A percentile compares a stretch with the other conserved stretches of the same genome.
phyloP scores from a whole-genome alignment of 2,113 vertebrate genomes.

The cattle (Bos taurus) region DNA sequence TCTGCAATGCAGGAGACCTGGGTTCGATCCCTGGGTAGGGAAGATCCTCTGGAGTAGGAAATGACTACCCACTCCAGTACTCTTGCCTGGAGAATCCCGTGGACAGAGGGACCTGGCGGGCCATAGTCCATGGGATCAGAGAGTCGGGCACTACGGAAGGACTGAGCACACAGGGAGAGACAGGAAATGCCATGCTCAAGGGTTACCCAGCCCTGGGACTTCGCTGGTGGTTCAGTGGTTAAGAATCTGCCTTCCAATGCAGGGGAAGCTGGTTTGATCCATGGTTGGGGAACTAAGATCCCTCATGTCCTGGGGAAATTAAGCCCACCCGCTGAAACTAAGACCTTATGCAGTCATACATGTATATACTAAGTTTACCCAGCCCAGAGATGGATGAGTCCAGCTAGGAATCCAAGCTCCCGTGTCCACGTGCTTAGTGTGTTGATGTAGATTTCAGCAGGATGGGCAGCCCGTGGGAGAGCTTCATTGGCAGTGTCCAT shows the following conservation, averaged over 20 bases:
- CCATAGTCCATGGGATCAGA: neutral
- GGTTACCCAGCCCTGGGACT: neutral
- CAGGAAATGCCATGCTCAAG: neutral
- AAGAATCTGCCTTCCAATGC: neutral
- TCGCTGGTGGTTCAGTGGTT: neutral
- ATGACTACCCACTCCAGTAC: neutral
- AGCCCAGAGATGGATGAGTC: neutral
- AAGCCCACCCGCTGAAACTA: neutral
- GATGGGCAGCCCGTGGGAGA: neutral
- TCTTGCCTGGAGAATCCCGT: neutral
- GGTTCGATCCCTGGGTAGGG: neutral
- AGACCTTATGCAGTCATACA: neutral
- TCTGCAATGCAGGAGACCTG: neutral
- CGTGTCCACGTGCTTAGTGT: neutral
- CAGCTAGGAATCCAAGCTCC: neutral
- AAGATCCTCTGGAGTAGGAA: neutral
- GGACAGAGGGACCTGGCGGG: neutral
- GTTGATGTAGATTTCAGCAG: neutral
- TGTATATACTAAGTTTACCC: neutral
- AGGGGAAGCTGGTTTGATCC: neutral
- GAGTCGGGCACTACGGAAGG: neutral
- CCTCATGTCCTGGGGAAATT: neutral
- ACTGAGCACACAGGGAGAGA: neutral
- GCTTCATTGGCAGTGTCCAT: neutral
- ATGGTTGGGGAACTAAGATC: neutral